phyloP scores from a whole-genome alignment of 2,888 invertebrate species.

The Diploptera punctata region DNA sequence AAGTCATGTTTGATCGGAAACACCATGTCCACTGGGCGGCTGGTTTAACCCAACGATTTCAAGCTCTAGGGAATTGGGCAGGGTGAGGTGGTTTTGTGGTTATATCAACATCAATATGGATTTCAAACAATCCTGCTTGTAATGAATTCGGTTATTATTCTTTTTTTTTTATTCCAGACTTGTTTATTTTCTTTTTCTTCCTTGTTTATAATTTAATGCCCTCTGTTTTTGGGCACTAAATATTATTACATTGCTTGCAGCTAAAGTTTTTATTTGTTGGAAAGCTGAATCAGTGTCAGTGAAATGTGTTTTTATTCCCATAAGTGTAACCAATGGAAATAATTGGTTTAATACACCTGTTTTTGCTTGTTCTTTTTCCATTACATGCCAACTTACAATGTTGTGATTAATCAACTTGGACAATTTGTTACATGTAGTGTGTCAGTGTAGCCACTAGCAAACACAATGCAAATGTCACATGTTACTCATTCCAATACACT shows the following conservation, averaged over 20 bases:
- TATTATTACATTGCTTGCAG: not conserved
- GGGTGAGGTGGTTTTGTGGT: too few relatives aligned
- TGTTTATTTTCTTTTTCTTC: not conserved
- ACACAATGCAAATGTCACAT: too few relatives aligned
- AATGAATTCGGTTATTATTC: not conserved
- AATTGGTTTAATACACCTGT: constrained; percentile 3
- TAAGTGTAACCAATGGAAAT: not conserved
- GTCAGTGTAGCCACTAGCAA: too few relatives aligned
- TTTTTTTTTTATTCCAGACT: not conserved
- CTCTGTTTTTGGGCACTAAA: not conserved
- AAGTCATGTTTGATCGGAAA: constrained; percentile 2
- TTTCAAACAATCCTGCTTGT: constrained; percentile 1
- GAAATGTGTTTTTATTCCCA: not conserved
- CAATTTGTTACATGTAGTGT: too few relatives aligned
- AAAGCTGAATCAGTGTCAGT: not conserved
- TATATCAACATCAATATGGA: not conserved
- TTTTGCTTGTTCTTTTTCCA: not conserved
- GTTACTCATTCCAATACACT: too few relatives aligned
- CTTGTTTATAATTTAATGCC: not conserved
- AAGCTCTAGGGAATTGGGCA: not conserved
- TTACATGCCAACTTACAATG: too few relatives aligned
- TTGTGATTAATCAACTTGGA: too few relatives aligned
- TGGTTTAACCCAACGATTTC: not conserved
- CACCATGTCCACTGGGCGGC: not conserved
- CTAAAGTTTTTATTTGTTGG: not conserved